Percentiles rank a stretch among this genome's conserved stretches.
phyloP scores from a whole-genome alignment of 2,797 vertebrate species.

The Coluber constrictor region DNA sequence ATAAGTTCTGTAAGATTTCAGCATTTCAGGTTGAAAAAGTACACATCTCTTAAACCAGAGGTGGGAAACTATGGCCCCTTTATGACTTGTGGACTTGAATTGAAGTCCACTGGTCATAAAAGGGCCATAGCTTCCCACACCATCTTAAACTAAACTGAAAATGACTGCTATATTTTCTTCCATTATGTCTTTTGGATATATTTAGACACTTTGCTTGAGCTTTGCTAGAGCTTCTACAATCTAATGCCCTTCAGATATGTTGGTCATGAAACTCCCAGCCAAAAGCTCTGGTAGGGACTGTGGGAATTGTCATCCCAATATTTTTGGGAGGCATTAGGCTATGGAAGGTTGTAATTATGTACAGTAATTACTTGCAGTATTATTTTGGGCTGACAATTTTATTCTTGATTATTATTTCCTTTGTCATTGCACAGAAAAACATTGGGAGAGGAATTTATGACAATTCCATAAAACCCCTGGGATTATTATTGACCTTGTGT shows the following conservation, averaged over 20 bases:
- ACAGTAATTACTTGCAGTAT: background rate
- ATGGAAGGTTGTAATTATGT: background rate
- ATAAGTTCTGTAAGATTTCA: background rate
- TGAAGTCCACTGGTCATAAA: background rate
- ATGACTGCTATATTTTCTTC: background rate
- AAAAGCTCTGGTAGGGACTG: background rate
- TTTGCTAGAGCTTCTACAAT: background rate
- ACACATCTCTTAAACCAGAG: background rate
- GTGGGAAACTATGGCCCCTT: background rate
- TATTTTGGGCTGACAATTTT: background rate
- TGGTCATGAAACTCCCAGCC: background rate
- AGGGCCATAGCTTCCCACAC: background rate
- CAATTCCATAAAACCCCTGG: background rate
- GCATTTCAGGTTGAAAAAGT: background rate
- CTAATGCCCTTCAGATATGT: background rate
- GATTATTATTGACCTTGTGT: background rate
- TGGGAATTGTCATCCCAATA: background rate
- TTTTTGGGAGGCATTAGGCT: background rate
- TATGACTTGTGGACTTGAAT: background rate
- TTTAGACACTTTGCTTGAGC: background rate
- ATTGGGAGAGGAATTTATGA: background rate
- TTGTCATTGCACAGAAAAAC: background rate
- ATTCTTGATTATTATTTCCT: background rate
- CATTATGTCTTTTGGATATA: background rate
- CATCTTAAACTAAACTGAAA: background rate